These are phyloP conservation scores for Epizoanthus scotinus DNA, from an alignment of 92 coral and sea anemone genomes.

Conservation along the genomic window DNA sequence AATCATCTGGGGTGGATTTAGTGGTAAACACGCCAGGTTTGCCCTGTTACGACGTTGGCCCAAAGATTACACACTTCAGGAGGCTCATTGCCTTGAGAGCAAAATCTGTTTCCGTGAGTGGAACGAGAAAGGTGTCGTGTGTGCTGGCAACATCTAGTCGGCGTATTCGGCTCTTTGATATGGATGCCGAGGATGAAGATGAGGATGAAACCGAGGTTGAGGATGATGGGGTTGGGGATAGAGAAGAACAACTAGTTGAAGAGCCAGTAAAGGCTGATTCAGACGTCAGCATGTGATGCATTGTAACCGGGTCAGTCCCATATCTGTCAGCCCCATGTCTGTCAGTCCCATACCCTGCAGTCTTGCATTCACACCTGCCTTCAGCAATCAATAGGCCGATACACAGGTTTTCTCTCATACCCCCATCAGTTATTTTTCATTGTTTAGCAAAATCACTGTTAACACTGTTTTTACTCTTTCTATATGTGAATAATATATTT, in stretches of 20 bases:
- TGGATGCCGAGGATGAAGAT: constrained; percentile 98
- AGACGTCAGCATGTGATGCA: constrained; percentile 1
- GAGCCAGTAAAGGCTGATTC: not conserved
- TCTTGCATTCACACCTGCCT: no score
- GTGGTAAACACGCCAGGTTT: constrained; percentile 38
- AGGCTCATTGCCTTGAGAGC: constrained; percentile 77
- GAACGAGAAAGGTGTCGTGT: constrained; percentile 90
- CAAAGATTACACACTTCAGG: constrained; percentile 71
- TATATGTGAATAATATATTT: no score
- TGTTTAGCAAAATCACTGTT: no score
- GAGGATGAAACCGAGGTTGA: constrained; percentile 81
- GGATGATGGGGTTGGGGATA: constrained; percentile 41
- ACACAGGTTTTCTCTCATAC: no score
- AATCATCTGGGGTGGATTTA: constrained; percentile 6
- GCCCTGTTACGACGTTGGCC: constrained; percentile 49
- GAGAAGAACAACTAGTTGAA: constrained; percentile 20
- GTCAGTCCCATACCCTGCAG: no score
- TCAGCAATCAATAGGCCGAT: no score
- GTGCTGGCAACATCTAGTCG: constrained; percentile 78
- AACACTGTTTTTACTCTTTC: no score
- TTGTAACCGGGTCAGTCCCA: no score
- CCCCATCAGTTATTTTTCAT: no score
- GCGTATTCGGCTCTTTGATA: constrained; percentile 81
- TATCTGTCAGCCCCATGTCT: no score
- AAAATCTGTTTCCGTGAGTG: constrained; percentile 82